Base-by-base conservation (phyloP, 2,888 invertebrate genomes). In the Galeruca laticollis region DNA sequence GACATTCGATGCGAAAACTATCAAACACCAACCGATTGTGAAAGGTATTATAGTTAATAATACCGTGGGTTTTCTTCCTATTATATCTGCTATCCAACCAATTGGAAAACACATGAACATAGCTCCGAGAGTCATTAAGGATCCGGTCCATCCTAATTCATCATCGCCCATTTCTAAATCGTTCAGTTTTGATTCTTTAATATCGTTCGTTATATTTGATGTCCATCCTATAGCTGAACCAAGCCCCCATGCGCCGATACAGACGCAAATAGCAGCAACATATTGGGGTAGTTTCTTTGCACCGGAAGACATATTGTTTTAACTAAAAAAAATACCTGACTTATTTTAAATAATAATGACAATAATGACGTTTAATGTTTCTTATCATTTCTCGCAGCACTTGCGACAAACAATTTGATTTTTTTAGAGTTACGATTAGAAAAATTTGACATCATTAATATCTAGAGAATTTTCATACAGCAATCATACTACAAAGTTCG, bases 211-310 rank as follows among this genome's bases (percentile, higher is more conserved):
- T 18, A 92, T 92, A 9, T 94, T 92, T 0, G 94, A 90, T 1
- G 93, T 91, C 94, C 94, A 95, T 43, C 91, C 94, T 13, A 94
- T 86, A 64, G 92, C 88, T 31, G 92, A 89, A 77, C 94, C 95
- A 60, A 91, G 89, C 0, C 93, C 93, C 69, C 94, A 84, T 0
- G 94, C 93, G 47, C 94, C 95, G 33, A 78, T 76, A 60, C 77
- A 79, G 5, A 79, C 69, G 63, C 71, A 86, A 49, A 91, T 78
- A 4, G 91, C 90, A 9, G 91, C 92, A 15, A 90, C 84, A 78
- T 91, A 91, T 81, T 92, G 92, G 0, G 90, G 90, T 21, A 89
- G 79, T 78, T 88, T 89, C 20, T 86, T 86, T 5, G 26, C 69
- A 4, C 68, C 52, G 0, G 68, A 20, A 26, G 26, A 26, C 26